Evolutionary conservation across 2,113 vertebrate species (phyloP), one percentile per base, ranked within the genome.

Genomic region (Phocoena phocoena): DNA sequence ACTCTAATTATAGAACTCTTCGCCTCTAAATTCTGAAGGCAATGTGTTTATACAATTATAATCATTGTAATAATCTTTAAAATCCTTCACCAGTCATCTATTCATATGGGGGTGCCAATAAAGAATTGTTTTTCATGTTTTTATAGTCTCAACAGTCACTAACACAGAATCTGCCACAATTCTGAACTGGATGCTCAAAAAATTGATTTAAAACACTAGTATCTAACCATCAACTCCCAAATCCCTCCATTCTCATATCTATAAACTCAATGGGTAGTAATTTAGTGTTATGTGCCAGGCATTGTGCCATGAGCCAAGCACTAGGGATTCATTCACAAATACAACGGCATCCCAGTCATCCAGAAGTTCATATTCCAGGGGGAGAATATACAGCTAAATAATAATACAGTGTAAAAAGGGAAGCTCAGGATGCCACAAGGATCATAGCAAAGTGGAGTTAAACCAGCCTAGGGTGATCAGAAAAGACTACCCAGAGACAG

Each of bases 151-250:
- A 88, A 28, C 1, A 47, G 14, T 67, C 53, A 79, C 6, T 76
- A 79, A 70, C 15, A 50, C 14, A 84, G 50, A 85, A 67, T 90
- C 41, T 88, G 18, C 67, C 17, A 31, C 9, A 76, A 73, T 85
- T 77, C 33, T 83, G 73, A 58, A n/a, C 2, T 74, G 9, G 3
- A 70, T 71, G 41, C 33, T 88, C 44, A 67, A 88, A 81, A 77
- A 70, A 50, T 8, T 89, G 18, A 94, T 25, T 88, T 63, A 87
- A 88, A 83, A 90, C 15, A 85, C n/a, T 73, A 50, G n/a, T 70
- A 58, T 33, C 26, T 92, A 92, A 68, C 13, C 26, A 68, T 63
- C 31, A 70, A 23, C 85, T 74, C 18, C 41, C 3, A 83, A 86
- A 44, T 87, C 23, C 28, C 20, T 86, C 44, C 18, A 76, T 18